phyloP scores from a whole-genome alignment of 2,888 invertebrate genomes.

The Taenaris catops region DNA sequence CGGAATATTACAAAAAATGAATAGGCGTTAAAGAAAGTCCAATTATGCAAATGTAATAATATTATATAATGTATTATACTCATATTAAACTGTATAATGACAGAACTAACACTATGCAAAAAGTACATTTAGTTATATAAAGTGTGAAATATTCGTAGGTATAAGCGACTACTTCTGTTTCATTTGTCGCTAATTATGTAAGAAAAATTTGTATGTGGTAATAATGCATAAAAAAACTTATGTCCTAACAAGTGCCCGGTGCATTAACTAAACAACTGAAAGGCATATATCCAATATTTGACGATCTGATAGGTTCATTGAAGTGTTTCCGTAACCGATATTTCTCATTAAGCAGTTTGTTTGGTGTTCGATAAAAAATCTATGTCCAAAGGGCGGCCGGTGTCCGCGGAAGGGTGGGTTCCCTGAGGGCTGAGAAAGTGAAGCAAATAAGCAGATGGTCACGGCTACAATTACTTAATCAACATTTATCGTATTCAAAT shows the following conservation, averaged over 20 bases:
- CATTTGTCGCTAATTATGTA: too few relatives aligned
- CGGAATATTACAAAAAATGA: too few relatives aligned
- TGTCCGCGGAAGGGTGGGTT: conserved; percentile 35
- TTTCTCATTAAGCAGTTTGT: conserved; percentile 69
- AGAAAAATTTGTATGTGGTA: too few relatives aligned
- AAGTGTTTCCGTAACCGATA: conserved; percentile 75
- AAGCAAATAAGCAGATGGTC: conserved; percentile 71
- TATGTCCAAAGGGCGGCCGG: conserved; percentile 58
- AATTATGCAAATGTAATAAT: too few relatives aligned
- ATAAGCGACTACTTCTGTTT: too few relatives aligned
- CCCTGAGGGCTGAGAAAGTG: conserved; percentile 40
- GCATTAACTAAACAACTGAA: conserved; percentile 27
- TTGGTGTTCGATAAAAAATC: conserved; percentile 67
- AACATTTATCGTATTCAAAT: conserved; percentile 72
- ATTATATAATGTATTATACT: too few relatives aligned
- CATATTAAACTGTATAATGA: too few relatives aligned
- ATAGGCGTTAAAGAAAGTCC: too few relatives aligned
- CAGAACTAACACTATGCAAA: too few relatives aligned
- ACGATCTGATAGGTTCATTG: conserved; percentile 55
- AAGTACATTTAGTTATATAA: too few relatives aligned
- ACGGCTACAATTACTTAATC: conserved; percentile 67
- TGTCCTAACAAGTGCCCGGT: neutral
- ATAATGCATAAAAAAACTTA: too few relatives aligned
- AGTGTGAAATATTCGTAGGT: too few relatives aligned
- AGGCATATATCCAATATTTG: conserved; percentile 54